Evolutionary conservation across 2,797 vertebrate genomes (phyloP), one percentile per base, ranked within the genome.

Genomic region (Pipistrellus kuhlii): DNA sequence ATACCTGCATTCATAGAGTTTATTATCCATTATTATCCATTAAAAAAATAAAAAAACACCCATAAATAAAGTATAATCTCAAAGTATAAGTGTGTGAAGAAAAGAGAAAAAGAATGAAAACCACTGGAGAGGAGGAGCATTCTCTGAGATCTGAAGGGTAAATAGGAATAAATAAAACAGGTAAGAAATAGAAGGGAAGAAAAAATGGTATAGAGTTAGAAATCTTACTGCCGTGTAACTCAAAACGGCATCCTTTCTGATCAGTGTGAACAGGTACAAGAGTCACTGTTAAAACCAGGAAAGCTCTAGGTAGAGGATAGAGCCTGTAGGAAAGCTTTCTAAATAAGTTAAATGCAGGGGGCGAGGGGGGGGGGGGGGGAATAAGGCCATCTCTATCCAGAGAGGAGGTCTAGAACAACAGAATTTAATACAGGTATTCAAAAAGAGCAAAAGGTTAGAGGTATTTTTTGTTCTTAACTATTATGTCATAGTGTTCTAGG

Each of bases 221-320:
- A 89, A 93, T 76, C 72, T 97, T 93, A 96, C 94, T 97, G 94
- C 77, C 88, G 44, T 96, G 77, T 83, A 88, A 59, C 95, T 97
- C 88, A 94, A 96, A 95, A 97, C 2, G 48, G 77, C 32, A 86
- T 66, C 66, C 59, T 44, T 93, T 72, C 17, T 76, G 90, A 88
- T 75, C 75, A 30, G 55, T 27, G 14, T 75, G 32, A 96, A 75
- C 72, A 96, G 72, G 66, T 82, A 80, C 12, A 73, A 88, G 15
- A 85, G n/a, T 85, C 57, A 85, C 71, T 88, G 46, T 69, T 86
- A 30, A 77, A 93, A 95, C 77, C 25, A 88, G 27, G 51, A 48
- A 71, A 55, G 59, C 21, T 32, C 89, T 23, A 77, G 21, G 55
- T 13, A 80, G 90, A 86, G 35, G 30, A 71, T 25, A 87, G 41